Percentiles rank a stretch among this genome's conserved stretches.
Evolutionary conservation across 2,113 vertebrate genomes (phyloP).

Genomic region (Natator depressus): DNA sequence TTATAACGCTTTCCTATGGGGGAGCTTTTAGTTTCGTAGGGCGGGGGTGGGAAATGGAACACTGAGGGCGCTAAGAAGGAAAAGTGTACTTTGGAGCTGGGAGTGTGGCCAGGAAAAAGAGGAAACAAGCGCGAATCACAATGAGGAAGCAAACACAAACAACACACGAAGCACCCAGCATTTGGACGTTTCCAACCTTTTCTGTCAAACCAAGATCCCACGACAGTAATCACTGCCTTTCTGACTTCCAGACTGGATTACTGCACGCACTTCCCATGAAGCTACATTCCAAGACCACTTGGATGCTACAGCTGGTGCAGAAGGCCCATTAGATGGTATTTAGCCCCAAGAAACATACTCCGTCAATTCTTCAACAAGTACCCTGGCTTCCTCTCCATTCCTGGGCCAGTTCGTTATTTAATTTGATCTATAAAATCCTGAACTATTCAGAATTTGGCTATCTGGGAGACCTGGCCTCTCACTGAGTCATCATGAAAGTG

Average conservation of each 20-base stretch:
- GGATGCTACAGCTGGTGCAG: not conserved
- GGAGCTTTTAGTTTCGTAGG: not conserved
- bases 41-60: not conserved
- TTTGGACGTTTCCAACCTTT: not conserved
- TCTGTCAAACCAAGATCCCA: not conserved
- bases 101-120: rapidly evolving
- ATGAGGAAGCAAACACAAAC: rapidly evolving
- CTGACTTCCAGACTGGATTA: not conserved
- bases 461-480: not conserved
- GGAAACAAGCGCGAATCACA: not conserved
- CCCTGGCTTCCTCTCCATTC: not conserved
- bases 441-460: not conserved
- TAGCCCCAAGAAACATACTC: not conserved
- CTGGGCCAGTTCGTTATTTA: not conserved
- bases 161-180: rapidly evolving
- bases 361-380: rapidly evolving
- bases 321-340: not conserved
- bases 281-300: not conserved
- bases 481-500: not conserved
- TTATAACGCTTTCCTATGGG: not conserved
- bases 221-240: not conserved
- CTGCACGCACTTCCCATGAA: rapidly evolving
- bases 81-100: rapidly evolving
- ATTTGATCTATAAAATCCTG: not conserved
- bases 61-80: not conserved